Evolutionary conservation across 1,140 invertebrate genomes (phyloP).

Genomic region (Lepidostoma basale): DNA sequence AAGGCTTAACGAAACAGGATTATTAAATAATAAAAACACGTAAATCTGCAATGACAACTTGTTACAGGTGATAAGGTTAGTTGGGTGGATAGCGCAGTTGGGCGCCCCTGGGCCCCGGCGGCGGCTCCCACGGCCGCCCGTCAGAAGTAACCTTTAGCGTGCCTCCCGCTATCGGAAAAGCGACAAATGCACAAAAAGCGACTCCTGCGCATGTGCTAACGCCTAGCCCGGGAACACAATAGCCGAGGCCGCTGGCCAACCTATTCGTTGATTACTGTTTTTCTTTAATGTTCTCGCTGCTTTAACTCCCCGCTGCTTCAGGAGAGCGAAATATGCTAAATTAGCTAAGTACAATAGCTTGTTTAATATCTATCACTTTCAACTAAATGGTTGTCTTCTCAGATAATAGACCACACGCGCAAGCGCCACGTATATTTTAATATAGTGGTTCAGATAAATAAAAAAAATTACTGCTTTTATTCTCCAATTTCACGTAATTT

Average conservation of each 20-base stretch:
- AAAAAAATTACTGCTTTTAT: no score
- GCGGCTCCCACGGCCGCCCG: not conserved
- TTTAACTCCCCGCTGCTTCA: not conserved
- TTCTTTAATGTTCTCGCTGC: not conserved
- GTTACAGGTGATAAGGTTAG: no score
- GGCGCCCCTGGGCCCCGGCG: constrained; percentile 7
- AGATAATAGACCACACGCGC: not conserved
- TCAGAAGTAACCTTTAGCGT: constrained; percentile 8
- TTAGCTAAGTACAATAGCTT: not conserved
- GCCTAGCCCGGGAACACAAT: not conserved
- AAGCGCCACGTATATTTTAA: not conserved
- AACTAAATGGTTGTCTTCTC: not conserved
- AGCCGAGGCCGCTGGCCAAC: not conserved
- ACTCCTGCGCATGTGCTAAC: not conserved
- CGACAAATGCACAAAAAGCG: constrained; percentile 7
- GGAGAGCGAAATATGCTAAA: not conserved
- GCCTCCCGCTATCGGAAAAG: not conserved
- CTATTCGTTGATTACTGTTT: not conserved
- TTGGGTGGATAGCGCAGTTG: no score
- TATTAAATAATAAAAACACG: not conserved
- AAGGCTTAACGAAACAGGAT: not conserved
- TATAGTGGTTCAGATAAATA: no score
- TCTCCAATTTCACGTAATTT: no score
- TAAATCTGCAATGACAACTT: not conserved
- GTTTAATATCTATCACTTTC: not conserved